A percentile compares a stretch with the other conserved stretches of the same genome.
Evolutionary conservation across 2,888 invertebrate species (phyloP).

Genomic region (Schizaphis graminum): DNA sequence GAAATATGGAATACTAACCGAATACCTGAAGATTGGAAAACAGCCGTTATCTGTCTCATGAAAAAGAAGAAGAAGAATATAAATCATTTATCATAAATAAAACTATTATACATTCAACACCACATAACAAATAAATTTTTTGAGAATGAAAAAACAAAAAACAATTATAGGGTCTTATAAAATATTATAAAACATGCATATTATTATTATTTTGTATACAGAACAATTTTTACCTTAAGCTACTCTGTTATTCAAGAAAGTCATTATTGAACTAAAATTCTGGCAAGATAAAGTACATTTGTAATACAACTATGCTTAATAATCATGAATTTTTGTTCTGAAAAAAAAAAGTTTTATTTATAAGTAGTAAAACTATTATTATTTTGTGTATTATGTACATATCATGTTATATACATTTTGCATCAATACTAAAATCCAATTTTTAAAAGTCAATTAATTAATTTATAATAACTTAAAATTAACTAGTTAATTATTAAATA

Average conservation of each 20-base stretch:
- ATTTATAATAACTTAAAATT: not conserved
- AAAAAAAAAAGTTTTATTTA: not conserved
- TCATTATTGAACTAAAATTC: slow-evolving; percentile 37
- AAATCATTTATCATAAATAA: slow-evolving; percentile 13
- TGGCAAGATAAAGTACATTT: not conserved
- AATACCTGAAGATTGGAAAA: slow-evolving; percentile 31
- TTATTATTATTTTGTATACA: slow-evolving; percentile 29
- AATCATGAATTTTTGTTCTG: slow-evolving; percentile 27
- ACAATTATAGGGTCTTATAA: not conserved
- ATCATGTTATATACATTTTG: not conserved
- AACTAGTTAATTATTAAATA: not conserved
- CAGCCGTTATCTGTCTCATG: not conserved
- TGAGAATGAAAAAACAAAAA: not conserved
- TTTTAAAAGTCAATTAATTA: not conserved
- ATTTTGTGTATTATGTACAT: not conserved
- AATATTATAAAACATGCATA: not conserved
- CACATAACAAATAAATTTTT: not conserved
- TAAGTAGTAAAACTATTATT: not conserved
- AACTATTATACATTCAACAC: not conserved
- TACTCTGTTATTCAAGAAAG: slow-evolving; percentile 51
- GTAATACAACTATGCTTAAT: not conserved
- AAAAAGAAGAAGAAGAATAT: not conserved
- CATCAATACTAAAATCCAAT: not conserved
- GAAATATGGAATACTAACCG: slow-evolving; percentile 24
- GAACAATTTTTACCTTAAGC: slow-evolving; percentile 33